Evolutionary conservation across 2,797 vertebrate genomes (phyloP), one percentile per base, ranked within the genome.

Genomic region (Hyperoplus lanceolatus): DNA sequence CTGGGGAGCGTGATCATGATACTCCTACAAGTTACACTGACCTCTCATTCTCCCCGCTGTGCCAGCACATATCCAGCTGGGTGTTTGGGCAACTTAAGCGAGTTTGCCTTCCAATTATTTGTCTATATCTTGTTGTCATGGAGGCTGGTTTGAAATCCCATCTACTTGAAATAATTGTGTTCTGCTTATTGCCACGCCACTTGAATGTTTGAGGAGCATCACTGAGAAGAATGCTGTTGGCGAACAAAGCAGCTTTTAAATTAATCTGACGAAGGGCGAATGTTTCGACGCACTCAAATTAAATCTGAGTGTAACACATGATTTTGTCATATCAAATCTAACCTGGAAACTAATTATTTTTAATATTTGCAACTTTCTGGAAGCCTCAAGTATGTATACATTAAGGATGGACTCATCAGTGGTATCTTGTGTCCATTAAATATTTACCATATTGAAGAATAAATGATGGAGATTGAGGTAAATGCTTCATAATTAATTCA

Each of bases 1-100:
- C 84, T 82, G 73, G 78, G 29, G 82, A 67, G 87, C 74, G 70
- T 61, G 69, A 29, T 29, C 83, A 49, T 79, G 81, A 77, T 72
- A 80, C 73, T 89, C 70, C 70, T 77, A 76, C 82, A 87, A 77
- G 83, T 82, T 82, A 82, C 71, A 73, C 45, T 62, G 42, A 86
- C 77, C 75, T 87, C 61, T 18, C 64, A 9, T 29, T 29, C 45
- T 38, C 81, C 46, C 18, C 4, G 1, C 41, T 4, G 70, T 75
- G 75, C 80, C 75, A 81, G 83, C 15, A 18, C 60, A 86, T 74
- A 79, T 58, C 71, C 57, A 64, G 14, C 56, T 55, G 18, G 62
- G 64, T n/a, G 15, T 75, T 29, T 73, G 64, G 53, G 46, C 66
- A 76, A 65, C 65, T 60, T 66, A 73, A 29, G 51, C 53, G 51